These are phyloP conservation scores for Turritopsis dohrnii DNA, from an alignment of 30 jellyfish, hydroid and myxozoan species.

Conservation along the genomic window DNA sequence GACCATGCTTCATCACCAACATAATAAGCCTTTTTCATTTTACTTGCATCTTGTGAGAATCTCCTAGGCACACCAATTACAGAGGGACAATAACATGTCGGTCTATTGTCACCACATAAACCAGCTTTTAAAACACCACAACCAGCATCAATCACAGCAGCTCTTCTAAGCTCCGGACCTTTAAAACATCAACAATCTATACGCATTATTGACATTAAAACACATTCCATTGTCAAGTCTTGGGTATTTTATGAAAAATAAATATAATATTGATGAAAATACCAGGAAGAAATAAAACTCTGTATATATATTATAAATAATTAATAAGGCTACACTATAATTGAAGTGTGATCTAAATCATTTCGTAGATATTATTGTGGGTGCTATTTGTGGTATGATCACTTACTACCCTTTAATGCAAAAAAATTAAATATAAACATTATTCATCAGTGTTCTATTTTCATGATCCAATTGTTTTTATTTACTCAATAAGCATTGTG, in stretches of 20 bases:
- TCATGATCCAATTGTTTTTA: no score
- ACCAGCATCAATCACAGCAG: conserved; percentile 90
- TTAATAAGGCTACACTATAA: no score
- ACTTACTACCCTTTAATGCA: no score
- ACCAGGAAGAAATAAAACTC: no score
- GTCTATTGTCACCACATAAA: conserved; percentile 72
- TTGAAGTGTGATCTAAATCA: no score
- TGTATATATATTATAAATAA: no score
- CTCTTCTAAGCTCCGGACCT: conserved; percentile 33
- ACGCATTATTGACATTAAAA: neutral
- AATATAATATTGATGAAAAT: no score
- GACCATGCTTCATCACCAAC: conserved; percentile 89
- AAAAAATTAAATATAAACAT: no score
- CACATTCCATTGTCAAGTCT: neutral
- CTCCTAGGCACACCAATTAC: conserved; percentile 94
- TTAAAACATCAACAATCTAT: neutral
- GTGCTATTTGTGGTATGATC: no score
- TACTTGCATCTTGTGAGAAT: conserved; percentile 86
- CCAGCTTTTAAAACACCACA: conserved; percentile 93
- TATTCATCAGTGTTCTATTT: no score
- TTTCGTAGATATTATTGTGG: no score
- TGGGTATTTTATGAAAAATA: neutral
- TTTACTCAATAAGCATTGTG: no score
- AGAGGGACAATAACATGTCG: conserved; percentile 70
- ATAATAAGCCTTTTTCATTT: conserved; percentile 61